Conservation (phyloP, 2,888 invertebrate species). For the Tridacna gigas region DNA sequence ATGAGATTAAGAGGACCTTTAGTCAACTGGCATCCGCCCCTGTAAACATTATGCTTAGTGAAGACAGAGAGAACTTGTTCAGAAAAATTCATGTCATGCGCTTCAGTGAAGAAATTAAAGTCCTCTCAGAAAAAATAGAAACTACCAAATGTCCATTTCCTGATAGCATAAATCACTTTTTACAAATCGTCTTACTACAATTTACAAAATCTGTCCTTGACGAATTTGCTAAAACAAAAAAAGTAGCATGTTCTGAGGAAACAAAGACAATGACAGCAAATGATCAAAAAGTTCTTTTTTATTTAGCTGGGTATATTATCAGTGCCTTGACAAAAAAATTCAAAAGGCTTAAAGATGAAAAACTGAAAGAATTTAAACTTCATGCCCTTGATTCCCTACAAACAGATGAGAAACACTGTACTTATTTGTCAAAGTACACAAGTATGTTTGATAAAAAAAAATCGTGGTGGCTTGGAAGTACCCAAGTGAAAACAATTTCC, state of each 20-base stretch:
- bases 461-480: no score
- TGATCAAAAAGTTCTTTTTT: slow-evolving; percentile 13
- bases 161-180: slow-evolving; percentile 8
- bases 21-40: no score
- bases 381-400: no score
- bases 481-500: no score
- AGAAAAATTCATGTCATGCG: slow-evolving; percentile 9
- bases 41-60: no score
- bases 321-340: slow-evolving; percentile 5
- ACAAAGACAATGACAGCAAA: no score
- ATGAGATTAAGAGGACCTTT: neutral
- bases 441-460: no score
- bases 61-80: slow-evolving; percentile 12
- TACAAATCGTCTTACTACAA: slow-evolving; percentile 2
- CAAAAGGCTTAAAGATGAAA: slow-evolving; percentile 1
- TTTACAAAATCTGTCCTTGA: slow-evolving; percentile 8
- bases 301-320: no score
- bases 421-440: neutral
- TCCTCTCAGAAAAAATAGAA: neutral
- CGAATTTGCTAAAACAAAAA: no score
- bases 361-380: neutral
- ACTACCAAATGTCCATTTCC: no score
- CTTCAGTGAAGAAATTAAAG: no score
- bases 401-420: slow-evolving; percentile 14
- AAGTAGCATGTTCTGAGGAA: no score